Base-by-base conservation (phyloP, 23 tunicate genomes). In the Diplosoma virens region DNA sequence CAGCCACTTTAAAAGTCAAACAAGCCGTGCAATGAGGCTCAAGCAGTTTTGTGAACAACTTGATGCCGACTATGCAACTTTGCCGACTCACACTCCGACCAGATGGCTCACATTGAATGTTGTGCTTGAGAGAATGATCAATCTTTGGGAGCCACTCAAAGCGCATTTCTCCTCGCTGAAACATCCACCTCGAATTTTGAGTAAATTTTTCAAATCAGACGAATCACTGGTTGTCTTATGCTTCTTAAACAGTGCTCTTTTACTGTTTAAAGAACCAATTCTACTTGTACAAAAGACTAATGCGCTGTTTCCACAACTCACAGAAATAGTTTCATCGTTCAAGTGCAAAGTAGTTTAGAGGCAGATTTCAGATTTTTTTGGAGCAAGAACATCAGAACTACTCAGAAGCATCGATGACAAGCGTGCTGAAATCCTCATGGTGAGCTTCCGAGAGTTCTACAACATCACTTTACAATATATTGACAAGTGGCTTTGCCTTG, bases 301-400 rank as follows among this genome's bases (percentile, higher is more conserved):
- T 71, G 77, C 77, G 24, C 47, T 71, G 25, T 71, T 71, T 47
- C 77, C 69, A 3, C 24, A 71, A 71, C 77, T 71, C 33, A 34
- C 79, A 17, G 75, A 54, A 11, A 59, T 74, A 25, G 5, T 74
- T 74, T 16, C 21, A 74, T 52, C 53, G 6, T 31, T 54, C 14
- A 74, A 54, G 79, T 6, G 37, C 28, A 64, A 46, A 78, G 66
- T 58, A 78, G 25, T 82, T 80, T 72, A 73, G 32, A 71, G 80
- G 24, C 72, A 73, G 71, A 23, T n/a, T n/a, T n/a, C n/a, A n/a
- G n/a, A 36, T 7, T 77, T 77, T 77, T 66, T 5, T 33, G 82
- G 82, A 34, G 82, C 82, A 64, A 77, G 36, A 77, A 77, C 82
- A 77, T 77, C 25, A 24, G 77, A 77, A 77, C 28, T 77, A 60